phyloP scores from a whole-genome alignment of 2,113 vertebrate genomes.

The Chloropsis cyanopogon region DNA sequence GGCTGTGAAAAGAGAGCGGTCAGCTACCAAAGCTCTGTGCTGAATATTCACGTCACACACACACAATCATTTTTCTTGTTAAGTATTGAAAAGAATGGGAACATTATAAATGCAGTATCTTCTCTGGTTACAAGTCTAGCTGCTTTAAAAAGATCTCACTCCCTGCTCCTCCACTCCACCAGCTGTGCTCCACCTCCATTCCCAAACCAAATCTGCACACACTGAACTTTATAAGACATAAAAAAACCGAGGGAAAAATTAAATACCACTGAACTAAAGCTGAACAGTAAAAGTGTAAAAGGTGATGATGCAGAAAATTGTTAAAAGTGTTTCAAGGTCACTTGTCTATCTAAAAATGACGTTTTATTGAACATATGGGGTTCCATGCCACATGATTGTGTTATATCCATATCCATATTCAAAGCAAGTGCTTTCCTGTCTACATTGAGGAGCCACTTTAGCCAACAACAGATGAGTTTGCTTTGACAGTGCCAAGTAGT shows the following conservation, averaged over 20 bases:
- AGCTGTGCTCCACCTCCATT: slow-evolving; percentile 22
- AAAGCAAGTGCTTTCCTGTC: not conserved
- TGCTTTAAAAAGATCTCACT: slow-evolving; percentile 26
- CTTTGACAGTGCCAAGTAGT: not conserved
- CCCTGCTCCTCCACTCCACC: not conserved
- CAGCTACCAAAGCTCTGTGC: slow-evolving; percentile 63
- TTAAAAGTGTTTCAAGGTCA: not conserved
- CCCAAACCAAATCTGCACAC: not conserved
- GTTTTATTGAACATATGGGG: not conserved
- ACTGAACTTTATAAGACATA: not conserved
- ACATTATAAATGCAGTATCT: slow-evolving; percentile 59
- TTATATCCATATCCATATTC: not conserved
- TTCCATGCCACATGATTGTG: not conserved
- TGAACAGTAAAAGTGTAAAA: not conserved
- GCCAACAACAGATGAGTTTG: not conserved
- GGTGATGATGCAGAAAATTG: not conserved
- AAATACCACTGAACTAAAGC: not conserved
- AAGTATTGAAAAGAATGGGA: slow-evolving; percentile 63
- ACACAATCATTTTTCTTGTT: slow-evolving; percentile 66
- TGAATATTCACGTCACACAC: slow-evolving; percentile 64
- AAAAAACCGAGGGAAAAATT: not conserved
- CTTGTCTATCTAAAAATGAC: not conserved
- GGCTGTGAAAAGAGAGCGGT: slow-evolving; percentile 74
- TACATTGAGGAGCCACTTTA: not conserved
- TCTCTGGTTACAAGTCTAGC: slow-evolving; percentile 45